Base-by-base conservation (phyloP, 2,113 vertebrate species). In the Alligator sinensis region DNA sequence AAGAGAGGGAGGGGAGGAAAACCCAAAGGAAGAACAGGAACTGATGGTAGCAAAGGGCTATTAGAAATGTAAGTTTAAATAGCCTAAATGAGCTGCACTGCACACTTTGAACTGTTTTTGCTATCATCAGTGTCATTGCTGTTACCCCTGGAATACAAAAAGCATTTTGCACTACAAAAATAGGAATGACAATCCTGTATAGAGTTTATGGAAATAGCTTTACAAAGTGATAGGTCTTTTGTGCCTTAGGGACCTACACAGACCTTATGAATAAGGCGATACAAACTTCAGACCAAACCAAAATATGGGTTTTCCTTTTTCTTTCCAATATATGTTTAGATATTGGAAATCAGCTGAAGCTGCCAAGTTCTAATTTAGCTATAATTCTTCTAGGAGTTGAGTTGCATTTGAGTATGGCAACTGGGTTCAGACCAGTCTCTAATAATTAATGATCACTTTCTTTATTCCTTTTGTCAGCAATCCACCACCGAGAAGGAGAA, bases 141-240 rank as follows among this genome's bases (percentile, higher is more conserved):
- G 64, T 68, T 9, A 18, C 15, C 47, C 25, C 72, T 17, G 1
- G 70, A 68, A 74, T 34, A 30, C 3, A 3, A 22, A 7, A 24
- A 47, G 5, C 1, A 2, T 12, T 77, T 14, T 30, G 34, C 25
- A 0, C 25, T 68, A 72, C 28, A n/a, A 77, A 22, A 16, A 9
- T 0, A 5, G 12, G 24, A 27, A 3, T 9, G 74, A 24, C 54
- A 16, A 7, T 57, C 16, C 58, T 18, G n/a, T 11, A 4, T 2
- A 2, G 18, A 1, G 14, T 58, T 79, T 1, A 2, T 0, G 47
- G 88, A 30, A 72, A 17, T 1, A 3, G 75, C 28, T 70, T 5
- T n/a, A 66, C 22, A 11, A 25, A 82, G 78, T 64, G 66, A 17
- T 63, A 3, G 11, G 11, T 11, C 34, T 80, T 81, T 75, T 6